These are phyloP conservation scores for Cryptoblepharus egeriae DNA, from an alignment of 2,797 vertebrate species.

Conservation along the genomic window DNA sequence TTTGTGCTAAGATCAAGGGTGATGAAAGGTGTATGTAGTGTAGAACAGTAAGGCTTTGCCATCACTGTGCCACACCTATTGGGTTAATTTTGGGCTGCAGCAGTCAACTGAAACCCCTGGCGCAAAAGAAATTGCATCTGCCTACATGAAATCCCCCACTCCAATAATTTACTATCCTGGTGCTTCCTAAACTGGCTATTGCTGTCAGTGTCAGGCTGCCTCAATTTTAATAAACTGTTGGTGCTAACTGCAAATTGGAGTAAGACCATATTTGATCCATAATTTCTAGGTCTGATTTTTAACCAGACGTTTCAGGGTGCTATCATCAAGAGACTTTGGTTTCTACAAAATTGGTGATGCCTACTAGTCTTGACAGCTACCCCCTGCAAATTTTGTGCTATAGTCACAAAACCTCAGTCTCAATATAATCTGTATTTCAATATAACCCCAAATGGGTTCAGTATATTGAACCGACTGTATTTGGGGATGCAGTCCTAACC, in stretches of 20 bases:
- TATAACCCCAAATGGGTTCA: too few relatives aligned
- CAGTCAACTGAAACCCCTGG: too few relatives aligned
- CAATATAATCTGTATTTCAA: not conserved
- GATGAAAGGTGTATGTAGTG: too few relatives aligned
- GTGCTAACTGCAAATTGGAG: not conserved
- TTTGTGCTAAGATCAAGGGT: too few relatives aligned
- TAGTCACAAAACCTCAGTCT: not conserved
- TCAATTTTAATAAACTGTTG: not conserved
- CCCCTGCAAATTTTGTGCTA: not conserved
- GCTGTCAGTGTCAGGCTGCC: not conserved
- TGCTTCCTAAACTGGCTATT: not conserved
- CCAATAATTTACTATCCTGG: not conserved
- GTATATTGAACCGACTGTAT: too few relatives aligned
- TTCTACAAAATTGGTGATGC: not conserved
- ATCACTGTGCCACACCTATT: too few relatives aligned
- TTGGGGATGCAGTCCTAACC: too few relatives aligned
- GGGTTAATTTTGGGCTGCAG: too few relatives aligned
- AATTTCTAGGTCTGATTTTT: too few relatives aligned
- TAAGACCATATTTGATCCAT: not conserved
- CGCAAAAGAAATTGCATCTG: not conserved
- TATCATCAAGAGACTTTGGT: not conserved
- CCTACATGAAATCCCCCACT: not conserved
- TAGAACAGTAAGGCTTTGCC: too few relatives aligned
- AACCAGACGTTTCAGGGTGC: not conserved
- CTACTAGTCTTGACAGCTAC: not conserved